Evolutionary conservation across 2,113 vertebrate species (phyloP).

Genomic region (Heliornis fulica): DNA sequence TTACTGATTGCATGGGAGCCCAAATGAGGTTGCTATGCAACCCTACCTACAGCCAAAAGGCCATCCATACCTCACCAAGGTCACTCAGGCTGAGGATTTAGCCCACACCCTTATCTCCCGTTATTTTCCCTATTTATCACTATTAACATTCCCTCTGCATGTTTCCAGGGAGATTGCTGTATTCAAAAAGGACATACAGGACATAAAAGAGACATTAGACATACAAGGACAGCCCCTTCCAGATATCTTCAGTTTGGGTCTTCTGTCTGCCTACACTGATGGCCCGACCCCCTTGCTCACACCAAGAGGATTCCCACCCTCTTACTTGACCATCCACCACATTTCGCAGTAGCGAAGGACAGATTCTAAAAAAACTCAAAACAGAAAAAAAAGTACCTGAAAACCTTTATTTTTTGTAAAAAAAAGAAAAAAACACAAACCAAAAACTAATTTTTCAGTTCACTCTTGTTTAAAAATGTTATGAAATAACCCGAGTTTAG

Average conservation of each 20-base stretch:
- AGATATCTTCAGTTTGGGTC: background rate
- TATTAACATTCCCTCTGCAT: background rate
- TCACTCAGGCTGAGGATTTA: background rate
- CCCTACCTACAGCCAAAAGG: background rate
- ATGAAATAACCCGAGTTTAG: background rate
- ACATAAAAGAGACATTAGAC: no score
- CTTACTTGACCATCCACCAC: background rate
- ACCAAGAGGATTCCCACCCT: background rate
- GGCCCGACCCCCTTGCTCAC: background rate
- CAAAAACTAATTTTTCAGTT: background rate
- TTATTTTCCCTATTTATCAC: background rate
- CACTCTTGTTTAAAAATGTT: background rate
- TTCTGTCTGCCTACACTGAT: background rate
- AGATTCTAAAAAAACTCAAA: background rate
- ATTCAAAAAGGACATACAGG: background rate
- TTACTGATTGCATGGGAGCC: background rate
- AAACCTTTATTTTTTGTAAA: background rate
- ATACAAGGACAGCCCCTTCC: background rate
- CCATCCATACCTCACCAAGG: background rate
- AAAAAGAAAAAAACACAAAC: background rate
- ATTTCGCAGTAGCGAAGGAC: background rate
- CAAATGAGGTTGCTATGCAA: background rate
- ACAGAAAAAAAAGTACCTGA: background rate
- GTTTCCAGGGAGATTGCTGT: background rate
- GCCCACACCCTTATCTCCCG: background rate